Conservation (phyloP, 2,888 invertebrate genomes). For the Heteropelma amictum region DNA sequence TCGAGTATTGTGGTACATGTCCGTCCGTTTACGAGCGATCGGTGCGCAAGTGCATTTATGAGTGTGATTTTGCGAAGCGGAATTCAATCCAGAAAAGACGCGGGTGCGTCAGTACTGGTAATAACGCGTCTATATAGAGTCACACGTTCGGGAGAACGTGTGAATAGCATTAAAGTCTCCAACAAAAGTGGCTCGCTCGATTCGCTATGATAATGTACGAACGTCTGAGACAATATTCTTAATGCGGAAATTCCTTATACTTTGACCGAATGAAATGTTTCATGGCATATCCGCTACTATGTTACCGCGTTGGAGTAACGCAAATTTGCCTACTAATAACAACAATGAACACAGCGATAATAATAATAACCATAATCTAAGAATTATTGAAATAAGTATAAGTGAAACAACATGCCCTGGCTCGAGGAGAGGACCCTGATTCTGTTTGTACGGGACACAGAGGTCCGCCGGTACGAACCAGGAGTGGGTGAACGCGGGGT, state of each 20-base stretch:
- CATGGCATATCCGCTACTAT: too few relatives aligned
- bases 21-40: too few relatives aligned
- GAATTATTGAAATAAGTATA: slow-evolving; percentile 76
- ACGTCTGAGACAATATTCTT: background rate
- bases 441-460: slow-evolving; percentile 92
- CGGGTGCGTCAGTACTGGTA: slow-evolving; percentile 46
- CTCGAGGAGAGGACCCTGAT: slow-evolving; percentile 90
- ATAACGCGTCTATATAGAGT: slow-evolving; percentile 28
- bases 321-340: background rate
- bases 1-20: background rate
- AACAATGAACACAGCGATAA: background rate
- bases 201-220: slow-evolving; percentile 16
- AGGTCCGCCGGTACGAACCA: slow-evolving; percentile 97
- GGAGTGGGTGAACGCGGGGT: slow-evolving; percentile 94
- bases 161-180: slow-evolving; percentile 62
- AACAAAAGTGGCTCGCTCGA: slow-evolving; percentile 37
- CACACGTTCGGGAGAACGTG: slow-evolving; percentile 22
- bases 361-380: slow-evolving; percentile 27
- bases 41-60: too few relatives aligned
- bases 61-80: slow-evolving; percentile 23
- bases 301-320: too few relatives aligned
- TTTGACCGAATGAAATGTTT: background rate
- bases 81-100: slow-evolving; percentile 40
- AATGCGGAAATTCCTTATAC: background rate
- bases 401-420: slow-evolving; percentile 90